Evolutionary conservation across 1,140 invertebrate genomes (phyloP), one percentile per base, ranked within the genome.

Genomic region (Drosophila gunungcola): DNA sequence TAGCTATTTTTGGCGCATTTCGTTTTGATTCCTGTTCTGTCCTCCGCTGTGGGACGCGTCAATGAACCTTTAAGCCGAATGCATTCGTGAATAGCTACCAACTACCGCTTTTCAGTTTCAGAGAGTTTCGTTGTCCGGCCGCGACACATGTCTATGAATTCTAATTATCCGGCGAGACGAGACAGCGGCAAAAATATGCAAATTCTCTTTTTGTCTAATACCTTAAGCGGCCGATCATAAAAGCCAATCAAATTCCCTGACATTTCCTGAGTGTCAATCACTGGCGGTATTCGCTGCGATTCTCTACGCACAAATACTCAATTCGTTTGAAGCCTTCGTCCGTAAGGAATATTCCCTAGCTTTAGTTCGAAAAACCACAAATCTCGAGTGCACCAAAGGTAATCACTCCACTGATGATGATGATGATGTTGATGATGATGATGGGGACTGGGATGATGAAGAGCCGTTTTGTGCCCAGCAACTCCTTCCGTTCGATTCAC

Each of bases 241-340:
- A 86, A 88, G 83, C 70, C 84, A 76, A 86, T 88, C 83, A 88
- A 82, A 86, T 82, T 75, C 79, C 45, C 61, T 88, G 83, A 86
- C 83, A 88, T 86, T 86, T 86, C 83, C 83, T 86, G 83, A 86
- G 83, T 86, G 83, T 88, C 83, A 86, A 86, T 86, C 83, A 88
- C 64, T 72, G 45, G 58, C 68, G 79, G 74, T 76, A 81, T 85
- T 53, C 67, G 56, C 63, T 60, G 36, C 43, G 49, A 21, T 21
- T 21, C 16, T 21, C 16, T 54, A 52, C 46, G 38, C 29, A 64
- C 9, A 32, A 27, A 27, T 29, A n/a, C 21, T 32, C 21, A 2
- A 16, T 21, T 60, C 10, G n/a, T 16, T 21, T 12, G 51, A 36
- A 36, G 51, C 51, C 51, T 53, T 36, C 4, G 49, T 4, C 36